Base-by-base conservation (phyloP, 2,797 vertebrate species). In the Pseudotriccus pelzelni region DNA sequence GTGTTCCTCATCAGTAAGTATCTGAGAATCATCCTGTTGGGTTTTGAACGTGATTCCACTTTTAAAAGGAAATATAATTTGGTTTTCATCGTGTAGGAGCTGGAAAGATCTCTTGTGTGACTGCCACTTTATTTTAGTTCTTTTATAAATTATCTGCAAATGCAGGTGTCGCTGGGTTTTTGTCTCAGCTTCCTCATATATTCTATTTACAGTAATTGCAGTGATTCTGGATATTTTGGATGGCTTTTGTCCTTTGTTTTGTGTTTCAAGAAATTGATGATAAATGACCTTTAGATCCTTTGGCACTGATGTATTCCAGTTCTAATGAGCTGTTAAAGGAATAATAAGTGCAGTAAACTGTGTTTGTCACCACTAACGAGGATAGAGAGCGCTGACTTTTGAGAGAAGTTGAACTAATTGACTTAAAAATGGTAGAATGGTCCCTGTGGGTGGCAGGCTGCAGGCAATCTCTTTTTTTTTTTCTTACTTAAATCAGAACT, bases 281-380 rank as follows among this genome's bases (percentile, higher is more conserved):
- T 86, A 81, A 89, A 84, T 89, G 93, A 90, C 92, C 89, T 94
- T 95, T 77, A 84, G 32, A 72, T 96, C 81, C 75, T 77, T 79
- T 56, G 92, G 30, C 66, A 83, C 72, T 95, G 94, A 90, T 68
- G 47, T 87, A 81, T 97, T 96, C 67, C 32, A 62, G 18, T 83
- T 85, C 84, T 98, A 97, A 93, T 96, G 95, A 97, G 69, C 77
- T 87, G 83, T 91, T 97, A 88, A 97, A 96, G 82, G 77, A 94
- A 96, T 96, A 94, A 53, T 90, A 94, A 96, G 66, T 91, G 73
- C 83, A 89, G 52, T 95, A 96, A 97, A 88, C 62, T 95, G 39
- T 95, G 52, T 97, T 97, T 95, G 77, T 96, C 83, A 80, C 85
- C 56, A 21, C 89, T 97, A 97, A 95, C 49, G 23, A 97, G 93